Evolutionary conservation across 2,888 invertebrate genomes (phyloP), one percentile per base, ranked within the genome.

Genomic region (Acanthopleura granulata): DNA sequence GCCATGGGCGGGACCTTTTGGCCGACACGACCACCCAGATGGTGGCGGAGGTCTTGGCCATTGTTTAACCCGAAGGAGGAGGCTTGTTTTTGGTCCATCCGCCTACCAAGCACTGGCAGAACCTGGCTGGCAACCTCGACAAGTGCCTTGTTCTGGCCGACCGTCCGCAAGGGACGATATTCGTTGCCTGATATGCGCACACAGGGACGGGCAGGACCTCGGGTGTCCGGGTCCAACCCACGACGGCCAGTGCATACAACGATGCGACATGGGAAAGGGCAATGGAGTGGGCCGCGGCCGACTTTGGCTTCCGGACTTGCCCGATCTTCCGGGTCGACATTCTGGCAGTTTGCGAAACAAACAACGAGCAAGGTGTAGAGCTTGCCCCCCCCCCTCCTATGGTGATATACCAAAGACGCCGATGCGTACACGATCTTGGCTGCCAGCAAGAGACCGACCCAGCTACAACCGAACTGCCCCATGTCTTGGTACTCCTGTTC

Each of bases 1-100:
- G 74, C 72, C 66, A 73, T 51, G 77, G 75, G 29, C 29, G 74
- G 6, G 78, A 73, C 15, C 75, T 18, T 74, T 75, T 4, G 76
- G 72, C 30, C 62, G 22, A n/a, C 16, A 70, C 15, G 4, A 9
- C 50, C 15, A 51, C 18, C 22, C 0, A 51, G 50, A 49, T 72
- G 22, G 40, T 62, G 49, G 11, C 14, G 14, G 49, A 66, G 51
- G 74, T 27, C 15, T 51, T 74, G 74, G 74, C 40, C 40, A 14
- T 69, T 11, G 74, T 74, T 3, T 73, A 50, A 14, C 74, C 74
- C 40, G 40, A 9, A 40, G n/a, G n/a, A n/a, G 9, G 9, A 40
- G 40, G 40, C 40, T 9, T 40, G 40, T 62, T 51, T 30, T 25
- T 29, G 61, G 73, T 30, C 25, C 73, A 73, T 3, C 62, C 73